These are phyloP conservation scores for Ectobius pallidus DNA, from an alignment of 2,888 invertebrate species.

Conservation along the genomic window DNA sequence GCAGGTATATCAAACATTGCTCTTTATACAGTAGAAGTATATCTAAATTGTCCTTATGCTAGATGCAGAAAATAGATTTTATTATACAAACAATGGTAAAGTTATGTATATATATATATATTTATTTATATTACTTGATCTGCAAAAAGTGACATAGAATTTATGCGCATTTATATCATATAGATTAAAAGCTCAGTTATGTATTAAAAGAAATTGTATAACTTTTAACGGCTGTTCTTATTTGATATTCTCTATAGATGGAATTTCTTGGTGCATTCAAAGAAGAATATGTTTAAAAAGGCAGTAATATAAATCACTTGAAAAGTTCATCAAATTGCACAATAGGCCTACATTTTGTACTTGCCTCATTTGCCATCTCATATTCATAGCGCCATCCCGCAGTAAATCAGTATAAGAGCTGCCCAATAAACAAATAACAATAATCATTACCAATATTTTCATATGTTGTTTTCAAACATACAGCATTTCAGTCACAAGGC, in stretches of 20 bases:
- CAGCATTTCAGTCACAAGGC: slow-evolving; percentile 4
- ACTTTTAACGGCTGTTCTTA: background rate
- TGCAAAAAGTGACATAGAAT: too few relatives aligned
- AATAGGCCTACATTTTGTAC: slow-evolving; percentile 14
- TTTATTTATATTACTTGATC: background rate
- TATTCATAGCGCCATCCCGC: background rate
- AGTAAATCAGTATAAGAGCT: background rate
- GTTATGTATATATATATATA: background rate
- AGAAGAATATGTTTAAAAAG: slow-evolving; percentile 21
- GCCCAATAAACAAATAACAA: slow-evolving; percentile 8
- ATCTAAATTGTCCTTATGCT: background rate
- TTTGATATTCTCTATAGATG: background rate
- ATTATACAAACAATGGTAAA: background rate
- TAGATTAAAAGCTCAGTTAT: background rate
- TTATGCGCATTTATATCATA: background rate
- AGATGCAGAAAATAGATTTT: background rate
- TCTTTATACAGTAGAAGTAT: too few relatives aligned
- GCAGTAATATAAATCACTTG: slow-evolving; percentile 12
- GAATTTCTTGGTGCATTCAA: slow-evolving; percentile 20
- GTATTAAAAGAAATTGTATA: background rate
- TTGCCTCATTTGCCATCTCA: background rate
- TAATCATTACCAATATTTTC: background rate
- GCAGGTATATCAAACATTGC: too few relatives aligned
- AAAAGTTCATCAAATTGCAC: background rate
- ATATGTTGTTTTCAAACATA: background rate